These are phyloP conservation scores for Syritta pipiens DNA, from an alignment of 2,888 invertebrate species.

Conservation along the genomic window DNA sequence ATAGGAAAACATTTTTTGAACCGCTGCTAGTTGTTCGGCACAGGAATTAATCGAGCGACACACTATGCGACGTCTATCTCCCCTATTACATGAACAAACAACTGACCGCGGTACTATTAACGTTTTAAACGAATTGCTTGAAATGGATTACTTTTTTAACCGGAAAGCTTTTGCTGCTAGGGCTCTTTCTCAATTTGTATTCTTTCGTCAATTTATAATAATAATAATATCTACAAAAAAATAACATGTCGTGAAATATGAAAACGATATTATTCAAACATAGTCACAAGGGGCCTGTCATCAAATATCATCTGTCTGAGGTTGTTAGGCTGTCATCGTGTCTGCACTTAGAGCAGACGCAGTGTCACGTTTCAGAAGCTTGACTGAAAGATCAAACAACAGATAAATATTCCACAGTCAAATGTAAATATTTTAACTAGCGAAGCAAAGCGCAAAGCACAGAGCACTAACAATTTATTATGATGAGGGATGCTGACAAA, in stretches of 20 bases:
- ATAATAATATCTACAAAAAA: neutral
- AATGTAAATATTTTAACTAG: conserved; percentile 23
- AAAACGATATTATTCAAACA: conserved; percentile 24
- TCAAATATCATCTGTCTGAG: conserved; percentile 33
- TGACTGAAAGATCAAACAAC: conserved; percentile 46
- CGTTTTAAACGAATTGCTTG: no score
- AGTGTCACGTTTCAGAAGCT: conserved; percentile 51
- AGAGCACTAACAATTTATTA: conserved; percentile 26
- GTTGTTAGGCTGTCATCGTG: conserved; percentile 27
- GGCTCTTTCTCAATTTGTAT: no score
- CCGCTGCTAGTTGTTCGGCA: no score
- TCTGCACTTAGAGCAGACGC: conserved; percentile 22
- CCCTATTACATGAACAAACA: no score
- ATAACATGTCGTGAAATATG: neutral
- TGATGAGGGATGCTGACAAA: conserved; percentile 34
- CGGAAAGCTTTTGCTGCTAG: no score
- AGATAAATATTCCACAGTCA: conserved; percentile 12
- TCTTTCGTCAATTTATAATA: no score
- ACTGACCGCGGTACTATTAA: no score
- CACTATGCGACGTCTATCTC: no score
- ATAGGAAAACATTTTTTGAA: no score
- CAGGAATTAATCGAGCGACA: no score
- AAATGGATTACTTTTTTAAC: no score
- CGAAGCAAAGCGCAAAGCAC: no score
- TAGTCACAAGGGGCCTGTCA: conserved; percentile 36